These are phyloP conservation scores for Drosophila percnosoma DNA, from an alignment of 2,888 invertebrate genomes.

Conservation along the genomic window DNA sequence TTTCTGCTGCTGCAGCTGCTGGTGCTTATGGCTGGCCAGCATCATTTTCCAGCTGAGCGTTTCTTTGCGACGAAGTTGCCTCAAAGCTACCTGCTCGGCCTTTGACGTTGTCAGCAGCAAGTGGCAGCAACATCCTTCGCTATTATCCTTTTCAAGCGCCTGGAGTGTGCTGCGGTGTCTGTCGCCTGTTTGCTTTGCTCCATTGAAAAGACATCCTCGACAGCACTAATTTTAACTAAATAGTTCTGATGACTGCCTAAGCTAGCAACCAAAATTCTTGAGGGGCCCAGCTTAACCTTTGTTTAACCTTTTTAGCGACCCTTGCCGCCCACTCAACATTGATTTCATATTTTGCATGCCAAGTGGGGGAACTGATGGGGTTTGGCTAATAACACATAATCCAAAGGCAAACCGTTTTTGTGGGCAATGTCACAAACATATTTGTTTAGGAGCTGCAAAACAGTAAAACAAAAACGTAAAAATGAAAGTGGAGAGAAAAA, in stretches of 20 bases:
- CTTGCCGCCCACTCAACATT: conserved; percentile 11
- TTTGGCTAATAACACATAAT: conserved; percentile 58
- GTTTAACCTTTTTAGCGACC: conserved; percentile 66
- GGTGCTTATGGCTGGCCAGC: conserved; percentile 69
- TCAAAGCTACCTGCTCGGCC: conserved; percentile 59
- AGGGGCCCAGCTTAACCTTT: conserved; percentile 66
- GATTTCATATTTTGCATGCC: conserved; percentile 59
- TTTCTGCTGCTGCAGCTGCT: conserved; percentile 25
- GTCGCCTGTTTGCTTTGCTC: conserved; percentile 65
- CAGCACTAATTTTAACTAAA: conserved; percentile 78
- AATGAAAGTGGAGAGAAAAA: conserved; percentile 8
- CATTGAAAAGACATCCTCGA: conserved; percentile 75
- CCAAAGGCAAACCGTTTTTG: conserved; percentile 50
- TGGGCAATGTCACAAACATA: conserved; percentile 45
- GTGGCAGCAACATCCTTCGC: conserved; percentile 51
- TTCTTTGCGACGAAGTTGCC: conserved; percentile 63
- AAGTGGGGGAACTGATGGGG: neutral
- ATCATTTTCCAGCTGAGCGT: conserved; percentile 76
- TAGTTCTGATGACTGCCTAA: conserved; percentile 73
- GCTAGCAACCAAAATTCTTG: conserved; percentile 28
- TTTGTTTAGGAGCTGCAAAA: conserved; percentile 57
- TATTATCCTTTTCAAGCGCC: conserved; percentile 32
- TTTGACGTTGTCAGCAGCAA: conserved; percentile 73
- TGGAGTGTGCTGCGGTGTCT: conserved; percentile 30
- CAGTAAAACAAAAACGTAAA: conserved; percentile 13